Percentiles rank a stretch among this genome's conserved stretches.
Evolutionary conservation across 1,140 invertebrate genomes (phyloP).

Genomic region (Drosophila subpulchrella): DNA sequence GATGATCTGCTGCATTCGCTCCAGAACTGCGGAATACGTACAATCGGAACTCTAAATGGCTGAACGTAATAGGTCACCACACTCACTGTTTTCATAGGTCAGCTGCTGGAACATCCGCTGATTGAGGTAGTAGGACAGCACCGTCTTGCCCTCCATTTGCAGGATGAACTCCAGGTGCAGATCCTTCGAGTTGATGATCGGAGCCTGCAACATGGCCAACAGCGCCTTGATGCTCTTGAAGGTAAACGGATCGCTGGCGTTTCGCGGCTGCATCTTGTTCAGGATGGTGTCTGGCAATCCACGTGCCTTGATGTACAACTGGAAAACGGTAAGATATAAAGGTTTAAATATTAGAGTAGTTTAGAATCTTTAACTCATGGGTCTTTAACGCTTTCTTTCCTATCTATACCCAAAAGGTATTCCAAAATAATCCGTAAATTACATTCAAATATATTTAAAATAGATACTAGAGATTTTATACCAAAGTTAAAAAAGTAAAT

Average conservation of each 20-base stretch:
- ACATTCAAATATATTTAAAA: no score
- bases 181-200: slow-evolving; percentile 84
- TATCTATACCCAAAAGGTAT: no score
- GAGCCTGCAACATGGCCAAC: slow-evolving; percentile 85
- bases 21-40: slow-evolving; percentile 68
- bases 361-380: no score
- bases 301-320: slow-evolving; percentile 87
- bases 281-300: slow-evolving; percentile 84
- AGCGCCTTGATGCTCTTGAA: slow-evolving; percentile 85
- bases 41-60: no score
- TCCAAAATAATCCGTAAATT: no score
- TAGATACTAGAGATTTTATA: no score
- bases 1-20: slow-evolving; percentile 64
- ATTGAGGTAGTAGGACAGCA: slow-evolving; percentile 87
- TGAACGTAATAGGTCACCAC: not conserved
- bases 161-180: slow-evolving; percentile 87
- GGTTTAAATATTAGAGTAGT: no score
- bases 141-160: slow-evolving; percentile 86
- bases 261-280: slow-evolving; percentile 77
- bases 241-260: slow-evolving; percentile 82
- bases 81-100: slow-evolving; percentile 83
- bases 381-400: no score
- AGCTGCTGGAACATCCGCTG: slow-evolving; percentile 85
- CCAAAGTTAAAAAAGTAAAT: no score
- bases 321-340: slow-evolving; percentile 6